Evolutionary conservation across 1,140 invertebrate species (phyloP).

Genomic region (Pogonomyrmex barbatus): DNA sequence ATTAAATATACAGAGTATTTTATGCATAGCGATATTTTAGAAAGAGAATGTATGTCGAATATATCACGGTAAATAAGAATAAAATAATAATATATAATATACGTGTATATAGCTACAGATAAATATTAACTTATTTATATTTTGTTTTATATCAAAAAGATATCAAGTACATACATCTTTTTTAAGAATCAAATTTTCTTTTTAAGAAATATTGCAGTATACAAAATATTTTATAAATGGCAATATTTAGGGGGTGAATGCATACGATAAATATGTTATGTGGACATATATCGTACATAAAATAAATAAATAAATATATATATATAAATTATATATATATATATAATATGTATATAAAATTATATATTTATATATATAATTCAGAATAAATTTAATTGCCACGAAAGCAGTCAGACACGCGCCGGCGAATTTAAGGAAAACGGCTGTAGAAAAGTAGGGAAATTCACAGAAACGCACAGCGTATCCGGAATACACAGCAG

Average conservation of each 20-base stretch:
- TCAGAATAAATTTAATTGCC: slow-evolving; percentile 10
- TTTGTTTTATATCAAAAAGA: background rate
- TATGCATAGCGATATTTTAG: no score
- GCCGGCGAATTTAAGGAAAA: background rate
- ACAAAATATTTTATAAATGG: no score
- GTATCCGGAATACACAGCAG: slow-evolving; percentile 72
- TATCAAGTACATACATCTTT: no score
- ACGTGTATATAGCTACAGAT: background rate
- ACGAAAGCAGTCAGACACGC: background rate
- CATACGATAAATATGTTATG: background rate
- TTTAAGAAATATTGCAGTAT: no score
- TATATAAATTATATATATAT: no score
- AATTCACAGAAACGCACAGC: slow-evolving; percentile 48
- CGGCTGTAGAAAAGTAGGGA: slow-evolving; percentile 30
- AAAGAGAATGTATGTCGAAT: no score
- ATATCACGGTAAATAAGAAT: background rate
- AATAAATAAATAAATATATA: no score
- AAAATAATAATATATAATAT: background rate
- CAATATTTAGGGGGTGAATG: background rate
- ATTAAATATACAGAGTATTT: no score
- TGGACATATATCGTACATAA: no score
- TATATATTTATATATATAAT: background rate
- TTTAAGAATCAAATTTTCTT: no score
- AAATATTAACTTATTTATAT: background rate
- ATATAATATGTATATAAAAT: background rate